A percentile compares a stretch with the other conserved stretches of the same genome.
Conservation (phyloP, 2,888 invertebrate genomes). For the Empis livida region DNA sequence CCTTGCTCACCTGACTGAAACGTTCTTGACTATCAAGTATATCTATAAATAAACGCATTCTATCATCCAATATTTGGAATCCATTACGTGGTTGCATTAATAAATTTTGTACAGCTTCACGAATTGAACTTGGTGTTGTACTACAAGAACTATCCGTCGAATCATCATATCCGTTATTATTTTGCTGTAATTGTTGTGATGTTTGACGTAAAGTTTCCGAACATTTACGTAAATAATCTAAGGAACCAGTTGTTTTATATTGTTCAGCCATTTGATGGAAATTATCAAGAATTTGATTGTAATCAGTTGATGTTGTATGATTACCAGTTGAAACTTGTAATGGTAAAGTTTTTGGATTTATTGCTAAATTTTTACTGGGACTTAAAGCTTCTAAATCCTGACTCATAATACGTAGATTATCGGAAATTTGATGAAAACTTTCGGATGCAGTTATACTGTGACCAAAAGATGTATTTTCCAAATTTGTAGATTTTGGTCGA, state of each 20-base stretch:
- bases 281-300: slow-evolving; percentile 34
- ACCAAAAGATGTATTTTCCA: slow-evolving; percentile 6
- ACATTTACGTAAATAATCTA: slow-evolving; percentile 35
- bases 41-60: slow-evolving; percentile 65
- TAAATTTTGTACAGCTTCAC: slow-evolving; percentile 56
- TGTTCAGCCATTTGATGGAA: slow-evolving; percentile 35
- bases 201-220: slow-evolving; percentile 34
- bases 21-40: slow-evolving; percentile 71
- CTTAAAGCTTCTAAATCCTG: slow-evolving; percentile 33
- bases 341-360: slow-evolving; percentile 9
- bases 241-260: slow-evolving; percentile 34
- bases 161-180: slow-evolving; percentile 16
- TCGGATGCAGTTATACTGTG: slow-evolving; percentile 31
- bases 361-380: slow-evolving; percentile 23
- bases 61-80: slow-evolving; percentile 63
- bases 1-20: slow-evolving; percentile 57
- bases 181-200: slow-evolving; percentile 27
- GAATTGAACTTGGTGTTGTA: slow-evolving; percentile 48
- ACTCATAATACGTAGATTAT: slow-evolving; percentile 34
- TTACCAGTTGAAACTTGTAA: slow-evolving; percentile 4
- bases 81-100: slow-evolving; percentile 58
- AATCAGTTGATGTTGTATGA: slow-evolving; percentile 20
- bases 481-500: slow-evolving; percentile 3
- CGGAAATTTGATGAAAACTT: slow-evolving; percentile 35
- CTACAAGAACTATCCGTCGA: slow-evolving; percentile 32